These are phyloP conservation scores for Pseudorhiza aurosa DNA, from an alignment of 30 jellyfish, hydroid and myxozoan genomes.

Conservation along the genomic window DNA sequence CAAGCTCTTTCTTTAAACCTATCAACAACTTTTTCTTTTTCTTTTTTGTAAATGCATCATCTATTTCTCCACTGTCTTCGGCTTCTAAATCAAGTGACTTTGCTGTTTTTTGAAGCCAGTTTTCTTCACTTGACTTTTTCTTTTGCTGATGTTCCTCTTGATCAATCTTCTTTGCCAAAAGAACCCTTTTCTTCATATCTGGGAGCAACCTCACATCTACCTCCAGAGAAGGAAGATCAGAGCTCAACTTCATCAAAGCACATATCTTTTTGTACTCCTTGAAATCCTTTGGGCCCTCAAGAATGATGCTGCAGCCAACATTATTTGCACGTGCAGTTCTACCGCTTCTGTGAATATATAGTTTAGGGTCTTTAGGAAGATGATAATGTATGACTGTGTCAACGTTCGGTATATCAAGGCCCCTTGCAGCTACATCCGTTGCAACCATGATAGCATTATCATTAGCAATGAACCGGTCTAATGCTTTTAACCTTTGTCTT, in stretches of 20 bases:
- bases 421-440: constrained; percentile 99
- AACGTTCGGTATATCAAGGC: constrained; percentile 91
- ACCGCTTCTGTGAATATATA: constrained; percentile 94
- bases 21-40: constrained; percentile 9
- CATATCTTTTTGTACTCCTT: constrained; percentile 70
- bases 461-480: constrained; percentile 62
- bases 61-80: constrained; percentile 35
- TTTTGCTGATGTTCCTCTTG: constrained; percentile 71
- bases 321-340: constrained; percentile 93
- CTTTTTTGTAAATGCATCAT: constrained; percentile 9
- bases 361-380: constrained; percentile 91
- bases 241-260: constrained; percentile 58
- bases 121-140: constrained; percentile 46
- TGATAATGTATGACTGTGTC: constrained; percentile 87
- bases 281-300: constrained; percentile 89
- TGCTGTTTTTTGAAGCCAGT: constrained; percentile 79
- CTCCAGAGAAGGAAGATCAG: constrained; percentile 59
- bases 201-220: constrained; percentile 68
- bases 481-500: constrained; percentile 81
- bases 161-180: constrained; percentile 79
- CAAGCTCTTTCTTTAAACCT: constrained; percentile 38
- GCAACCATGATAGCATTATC: constrained; percentile 78
- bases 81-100: constrained; percentile 76
- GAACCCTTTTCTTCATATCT: constrained; percentile 72
- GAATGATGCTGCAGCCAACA: constrained; percentile 74